Conservation (phyloP, 2,113 vertebrate genomes). For the Mesembrinibis cayennensis region DNA sequence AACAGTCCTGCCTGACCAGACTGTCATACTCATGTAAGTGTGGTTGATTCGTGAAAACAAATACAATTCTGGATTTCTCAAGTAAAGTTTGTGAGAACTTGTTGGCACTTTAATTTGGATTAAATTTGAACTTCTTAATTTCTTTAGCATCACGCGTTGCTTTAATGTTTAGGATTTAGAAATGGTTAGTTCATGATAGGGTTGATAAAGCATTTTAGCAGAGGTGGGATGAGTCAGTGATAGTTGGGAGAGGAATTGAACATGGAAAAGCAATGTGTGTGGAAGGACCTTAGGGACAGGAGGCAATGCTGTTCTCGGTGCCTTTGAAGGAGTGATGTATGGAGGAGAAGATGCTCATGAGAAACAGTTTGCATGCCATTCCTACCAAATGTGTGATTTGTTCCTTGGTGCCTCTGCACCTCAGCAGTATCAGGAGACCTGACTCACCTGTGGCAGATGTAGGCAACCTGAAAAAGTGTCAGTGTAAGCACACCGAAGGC, state of each 20-base stretch:
- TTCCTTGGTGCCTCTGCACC: background rate
- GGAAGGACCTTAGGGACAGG: background rate
- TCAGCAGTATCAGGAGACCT: background rate
- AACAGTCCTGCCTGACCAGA: background rate
- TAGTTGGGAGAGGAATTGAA: accelerated
- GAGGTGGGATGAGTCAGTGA: background rate
- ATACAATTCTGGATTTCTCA: background rate
- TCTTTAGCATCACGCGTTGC: background rate
- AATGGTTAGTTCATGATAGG: accelerated
- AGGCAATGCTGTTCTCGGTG: background rate
- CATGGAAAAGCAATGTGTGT: background rate
- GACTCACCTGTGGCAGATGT: background rate
- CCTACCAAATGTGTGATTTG: background rate
- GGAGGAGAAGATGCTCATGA: background rate
- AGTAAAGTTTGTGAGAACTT: background rate
- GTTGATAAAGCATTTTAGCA: background rate
- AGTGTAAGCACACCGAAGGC: background rate
- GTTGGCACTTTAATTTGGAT: background rate
- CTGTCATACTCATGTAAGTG: background rate
- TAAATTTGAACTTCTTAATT: background rate
- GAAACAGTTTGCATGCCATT: background rate
- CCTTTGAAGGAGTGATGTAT: background rate
- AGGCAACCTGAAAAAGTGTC: background rate
- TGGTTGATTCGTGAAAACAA: background rate
- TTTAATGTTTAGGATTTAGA: background rate